Percentiles rank a stretch among this genome's conserved stretches.
Conservation (phyloP, 2,113 vertebrate species). For the Cryptotis parvus region DNA sequence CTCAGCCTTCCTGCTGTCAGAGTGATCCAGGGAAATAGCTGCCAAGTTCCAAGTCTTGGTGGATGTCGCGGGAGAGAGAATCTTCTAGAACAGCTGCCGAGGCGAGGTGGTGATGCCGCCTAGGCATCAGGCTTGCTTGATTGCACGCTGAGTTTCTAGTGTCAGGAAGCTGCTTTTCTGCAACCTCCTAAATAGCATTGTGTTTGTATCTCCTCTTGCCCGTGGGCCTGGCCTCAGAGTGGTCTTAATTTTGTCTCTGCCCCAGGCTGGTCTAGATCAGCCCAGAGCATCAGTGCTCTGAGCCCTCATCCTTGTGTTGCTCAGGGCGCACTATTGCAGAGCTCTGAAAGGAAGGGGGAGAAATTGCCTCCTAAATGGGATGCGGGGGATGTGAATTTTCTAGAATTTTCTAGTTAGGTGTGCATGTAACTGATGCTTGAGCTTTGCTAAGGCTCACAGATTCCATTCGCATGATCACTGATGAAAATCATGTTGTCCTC, state of each 20-base stretch:
- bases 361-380: neutral
- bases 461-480: neutral
- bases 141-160: neutral
- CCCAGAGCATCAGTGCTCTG: neutral
- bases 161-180: too few species aligned
- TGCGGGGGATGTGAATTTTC: neutral
- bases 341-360: too few species aligned
- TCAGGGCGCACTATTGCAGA: neutral
- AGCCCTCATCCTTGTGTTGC: neutral
- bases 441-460: neutral
- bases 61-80: neutral
- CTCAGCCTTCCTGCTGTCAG: neutral
- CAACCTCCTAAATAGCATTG: too few species aligned
- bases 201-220: neutral
- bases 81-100: accelerated
- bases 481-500: neutral
- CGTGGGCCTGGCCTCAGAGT: neutral
- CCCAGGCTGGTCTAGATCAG: neutral
- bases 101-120: neutral
- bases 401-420: neutral
- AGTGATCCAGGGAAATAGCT: too few species aligned
- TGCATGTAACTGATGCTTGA: neutral
- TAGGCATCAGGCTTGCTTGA: neutral
- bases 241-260: neutral
- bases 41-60: neutral